Evolutionary conservation across 2,113 vertebrate species (phyloP), one percentile per base, ranked within the genome.

Genomic region (Lathamus discolor): DNA sequence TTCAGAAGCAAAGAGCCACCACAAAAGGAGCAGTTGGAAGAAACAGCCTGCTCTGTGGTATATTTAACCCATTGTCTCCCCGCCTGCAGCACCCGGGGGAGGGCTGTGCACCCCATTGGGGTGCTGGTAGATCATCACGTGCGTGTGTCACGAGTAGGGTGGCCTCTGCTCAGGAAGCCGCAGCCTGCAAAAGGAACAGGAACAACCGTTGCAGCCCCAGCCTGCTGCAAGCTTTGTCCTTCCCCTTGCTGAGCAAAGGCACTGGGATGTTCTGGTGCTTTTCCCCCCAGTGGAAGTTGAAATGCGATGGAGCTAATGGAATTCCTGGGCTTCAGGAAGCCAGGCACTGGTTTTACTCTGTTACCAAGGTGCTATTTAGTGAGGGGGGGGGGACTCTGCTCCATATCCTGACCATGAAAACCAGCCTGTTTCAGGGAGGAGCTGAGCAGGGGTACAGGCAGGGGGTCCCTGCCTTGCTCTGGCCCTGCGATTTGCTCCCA

Each of bases 91-190:
- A 10, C 6, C 4, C 4, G 11, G 39, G 20, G 35, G 22, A 14
- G 59, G 39, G 52, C 63, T 61, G 31, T 13, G 16, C 28, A 2
- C 37, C 24, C 12, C 1, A 0, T 8, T 8, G 11, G 37, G 20
- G 2, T 41, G 74, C 11, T 69, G 78, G 33, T 46, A 7, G 48
- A n/a, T 78, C 31, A 10, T 55, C 69, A 48, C 1, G 1, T 46
- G 48, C 3, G 0, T 18, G 9, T 63, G 61, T 74, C 69, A 66
- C 0, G 0, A 77, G 69, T 2, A 5, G 64, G 33, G 57, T 0
- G 5, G 74, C 73, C 85, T 55, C 82, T 0, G 5, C 86, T 77
- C 92, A 78, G 92, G 93, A 96, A 92, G 75, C 31, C 11, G 4
- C 61, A 75, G 76, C 70, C 57, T 24, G 29, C 11, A 0, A 29